A percentile compares a stretch with the other conserved stretches of the same genome.
Conservation (phyloP, 35 echinoderm and acorn worm species). For the Diadema setosum region DNA sequence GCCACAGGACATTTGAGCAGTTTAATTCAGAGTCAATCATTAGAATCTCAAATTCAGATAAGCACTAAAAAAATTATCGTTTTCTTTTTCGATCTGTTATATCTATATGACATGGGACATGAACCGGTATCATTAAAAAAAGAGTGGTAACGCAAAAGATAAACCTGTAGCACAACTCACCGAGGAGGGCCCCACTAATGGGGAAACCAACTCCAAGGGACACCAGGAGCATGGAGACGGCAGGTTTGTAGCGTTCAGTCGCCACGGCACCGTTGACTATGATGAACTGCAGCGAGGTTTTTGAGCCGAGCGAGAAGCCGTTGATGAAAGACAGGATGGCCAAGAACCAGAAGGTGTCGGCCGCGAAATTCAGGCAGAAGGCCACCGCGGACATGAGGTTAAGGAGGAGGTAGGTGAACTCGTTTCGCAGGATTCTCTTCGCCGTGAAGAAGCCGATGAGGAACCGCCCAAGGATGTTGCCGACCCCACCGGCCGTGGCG, state of each 20-base stretch:
- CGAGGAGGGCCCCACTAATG: not conserved
- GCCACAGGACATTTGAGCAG: too few species aligned
- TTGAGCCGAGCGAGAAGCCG: not conserved
- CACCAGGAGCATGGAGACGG: not conserved
- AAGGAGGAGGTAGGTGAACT: not conserved
- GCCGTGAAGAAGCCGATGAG: not conserved
- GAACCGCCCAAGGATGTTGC: not conserved
- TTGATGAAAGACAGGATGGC: not conserved
- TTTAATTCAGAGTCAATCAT: too few species aligned
- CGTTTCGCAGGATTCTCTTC: not conserved
- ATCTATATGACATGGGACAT: too few species aligned
- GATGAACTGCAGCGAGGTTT: constrained; percentile 10
- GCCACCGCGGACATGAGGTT: not conserved
- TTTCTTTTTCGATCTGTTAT: too few species aligned
- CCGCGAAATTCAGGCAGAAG: not conserved
- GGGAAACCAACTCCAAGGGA: constrained; percentile 1
- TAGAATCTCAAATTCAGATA: too few species aligned
- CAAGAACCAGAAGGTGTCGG: not conserved
- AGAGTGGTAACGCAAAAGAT: too few species aligned
- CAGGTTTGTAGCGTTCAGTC: not conserved
- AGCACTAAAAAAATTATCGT: too few species aligned
- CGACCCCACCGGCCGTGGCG: not conserved
- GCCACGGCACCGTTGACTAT: not conserved
- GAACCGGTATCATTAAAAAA: too few species aligned
- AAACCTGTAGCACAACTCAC: not conserved